Evolutionary conservation across 2,113 vertebrate genomes (phyloP).

Genomic region (Hyaena hyaena): DNA sequence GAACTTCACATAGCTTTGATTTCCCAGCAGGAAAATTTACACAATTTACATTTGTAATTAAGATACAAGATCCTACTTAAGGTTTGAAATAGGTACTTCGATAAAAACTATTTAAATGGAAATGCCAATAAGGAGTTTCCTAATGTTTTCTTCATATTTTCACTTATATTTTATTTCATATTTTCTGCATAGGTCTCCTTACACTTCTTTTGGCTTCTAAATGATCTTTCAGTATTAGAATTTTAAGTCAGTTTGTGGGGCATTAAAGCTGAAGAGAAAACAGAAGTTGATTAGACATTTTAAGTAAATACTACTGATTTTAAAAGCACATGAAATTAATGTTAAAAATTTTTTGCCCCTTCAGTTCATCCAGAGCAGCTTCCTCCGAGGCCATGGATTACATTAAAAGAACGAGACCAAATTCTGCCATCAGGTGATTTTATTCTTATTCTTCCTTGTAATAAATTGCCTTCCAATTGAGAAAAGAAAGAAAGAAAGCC

Average conservation of each 20-base stretch:
- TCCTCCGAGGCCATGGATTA: conserved; percentile 98
- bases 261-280: conserved; percentile 11
- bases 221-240: not conserved
- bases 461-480: not conserved
- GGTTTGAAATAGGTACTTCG: conserved; percentile 44
- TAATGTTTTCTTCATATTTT: conserved; percentile 35
- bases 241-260: conserved; percentile 33
- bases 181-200: conserved; percentile 21
- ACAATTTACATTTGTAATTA: conserved; percentile 18
- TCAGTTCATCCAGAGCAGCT: conserved; percentile 99
- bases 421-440: conserved; percentile 93
- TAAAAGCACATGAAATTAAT: conserved; percentile 3
- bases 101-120: conserved; percentile 35
- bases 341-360: not conserved
- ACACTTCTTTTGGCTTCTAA: conserved; percentile 40
- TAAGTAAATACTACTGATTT: conserved; percentile 39
- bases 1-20: conserved; percentile 31
- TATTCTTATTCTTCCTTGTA: not conserved
- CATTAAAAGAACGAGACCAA: conserved; percentile 97
- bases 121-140: conserved; percentile 35
- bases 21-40: not conserved
- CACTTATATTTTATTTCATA: not conserved
- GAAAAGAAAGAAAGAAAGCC: not conserved
- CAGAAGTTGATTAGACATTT: conserved; percentile 26
- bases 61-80: conserved; percentile 23